Percentiles rank a stretch among this genome's conserved stretches.
Evolutionary conservation across 1,140 invertebrate genomes (phyloP).

Genomic region (Tetramorium alpestre): DNA sequence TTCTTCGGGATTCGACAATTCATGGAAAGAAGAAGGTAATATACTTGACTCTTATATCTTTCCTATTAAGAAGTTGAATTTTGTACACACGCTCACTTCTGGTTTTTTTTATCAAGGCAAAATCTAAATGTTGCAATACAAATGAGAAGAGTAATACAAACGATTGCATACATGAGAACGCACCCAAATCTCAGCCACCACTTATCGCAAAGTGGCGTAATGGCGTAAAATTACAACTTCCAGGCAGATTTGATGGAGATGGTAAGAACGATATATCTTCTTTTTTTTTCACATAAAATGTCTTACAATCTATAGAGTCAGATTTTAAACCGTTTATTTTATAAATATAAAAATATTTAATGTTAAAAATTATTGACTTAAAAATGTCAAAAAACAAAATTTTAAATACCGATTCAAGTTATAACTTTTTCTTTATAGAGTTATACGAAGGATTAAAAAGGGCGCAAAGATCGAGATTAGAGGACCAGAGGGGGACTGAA

Average conservation of each 20-base stretch:
- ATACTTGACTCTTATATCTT: background rate
- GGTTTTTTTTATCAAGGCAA: constrained; percentile 68
- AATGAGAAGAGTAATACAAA: constrained; percentile 80
- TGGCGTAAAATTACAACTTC: constrained; percentile 89
- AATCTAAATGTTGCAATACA: constrained; percentile 80
- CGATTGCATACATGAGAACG: constrained; percentile 80
- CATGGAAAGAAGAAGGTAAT: constrained; percentile 83
- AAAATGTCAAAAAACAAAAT: background rate
- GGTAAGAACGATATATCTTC: constrained; percentile 82
- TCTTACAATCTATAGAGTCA: background rate
- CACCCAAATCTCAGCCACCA: constrained; percentile 84
- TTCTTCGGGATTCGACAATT: constrained; percentile 88
- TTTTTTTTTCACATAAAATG: constrained; percentile 28
- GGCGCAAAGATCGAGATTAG: constrained; percentile 90
- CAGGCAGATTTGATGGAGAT: constrained; percentile 89
- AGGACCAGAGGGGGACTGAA: constrained; percentile 93
- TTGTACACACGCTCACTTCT: background rate
- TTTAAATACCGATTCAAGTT: background rate
- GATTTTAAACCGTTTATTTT: constrained; percentile 15
- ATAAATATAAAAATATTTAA: background rate
- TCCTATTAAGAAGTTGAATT: background rate
- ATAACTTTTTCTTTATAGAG: constrained; percentile 82
- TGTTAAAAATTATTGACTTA: background rate
- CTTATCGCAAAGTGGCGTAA: constrained; percentile 90
- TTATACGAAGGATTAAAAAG: constrained; percentile 92